Conservation (phyloP, 2,113 vertebrate species). For the Entelurus aequoreus region DNA sequence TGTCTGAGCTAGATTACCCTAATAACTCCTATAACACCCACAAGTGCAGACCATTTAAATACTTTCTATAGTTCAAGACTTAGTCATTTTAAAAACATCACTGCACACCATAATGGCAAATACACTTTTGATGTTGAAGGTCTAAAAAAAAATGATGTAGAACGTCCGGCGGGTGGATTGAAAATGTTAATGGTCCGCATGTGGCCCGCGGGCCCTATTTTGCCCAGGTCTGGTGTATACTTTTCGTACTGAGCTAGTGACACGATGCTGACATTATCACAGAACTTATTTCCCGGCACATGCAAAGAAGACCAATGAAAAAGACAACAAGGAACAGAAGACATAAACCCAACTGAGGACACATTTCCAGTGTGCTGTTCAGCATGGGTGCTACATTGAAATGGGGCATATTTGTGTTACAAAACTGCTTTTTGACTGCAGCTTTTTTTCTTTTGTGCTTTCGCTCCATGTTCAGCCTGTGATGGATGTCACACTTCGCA, state of each 20-base stretch:
- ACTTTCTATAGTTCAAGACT: no score
- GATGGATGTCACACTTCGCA: conserved; percentile 16
- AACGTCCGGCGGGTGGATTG: no score
- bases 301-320: background rate
- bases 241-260: background rate
- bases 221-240: background rate
- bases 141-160: no score
- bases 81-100: no score
- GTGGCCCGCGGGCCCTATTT: no score
- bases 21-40: no score
- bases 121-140: no score
- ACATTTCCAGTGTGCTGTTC: conserved; percentile 42
- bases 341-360: conserved; percentile 38
- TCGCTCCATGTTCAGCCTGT: conserved; percentile 23
- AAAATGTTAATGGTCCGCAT: no score
- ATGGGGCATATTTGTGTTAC: conserved; percentile 14
- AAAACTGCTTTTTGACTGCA: conserved; percentile 30
- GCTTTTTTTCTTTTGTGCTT: conserved; percentile 15
- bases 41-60: no score
- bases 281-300: background rate
- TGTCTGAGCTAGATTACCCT: no score
- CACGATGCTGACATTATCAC: background rate
- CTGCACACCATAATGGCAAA: no score
- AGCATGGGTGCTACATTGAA: conserved; percentile 51
- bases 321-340: conserved; percentile 47